Percentiles rank a stretch among this genome's conserved stretches.
Conservation (phyloP, 2,888 invertebrate species). For the Diarsia dahlii region DNA sequence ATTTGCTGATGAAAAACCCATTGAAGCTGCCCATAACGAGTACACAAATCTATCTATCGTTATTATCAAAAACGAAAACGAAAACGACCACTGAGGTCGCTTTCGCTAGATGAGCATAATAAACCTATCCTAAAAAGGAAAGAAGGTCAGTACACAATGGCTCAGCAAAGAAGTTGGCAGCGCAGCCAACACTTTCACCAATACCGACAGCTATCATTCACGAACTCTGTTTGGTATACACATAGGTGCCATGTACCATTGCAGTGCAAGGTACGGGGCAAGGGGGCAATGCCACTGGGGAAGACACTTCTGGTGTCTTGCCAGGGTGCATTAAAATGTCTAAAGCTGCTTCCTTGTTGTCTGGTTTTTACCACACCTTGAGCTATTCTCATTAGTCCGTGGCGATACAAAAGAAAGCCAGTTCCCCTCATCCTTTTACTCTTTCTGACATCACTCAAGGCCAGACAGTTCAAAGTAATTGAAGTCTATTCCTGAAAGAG, state of each 20-base stretch:
- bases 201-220: conserved; percentile 30
- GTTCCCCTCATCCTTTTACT: background rate
- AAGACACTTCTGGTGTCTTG: conserved; percentile 8
- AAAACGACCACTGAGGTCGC: background rate
- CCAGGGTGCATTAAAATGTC: conserved; percentile 5
- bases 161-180: conserved; percentile 43
- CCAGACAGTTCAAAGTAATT: conserved; percentile 19
- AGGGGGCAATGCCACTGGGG: conserved; percentile 6
- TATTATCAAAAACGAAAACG: no score
- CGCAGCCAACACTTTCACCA: conserved; percentile 48
- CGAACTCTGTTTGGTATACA: conserved; percentile 16
- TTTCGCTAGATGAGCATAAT: background rate
- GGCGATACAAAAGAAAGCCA: background rate
- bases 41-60: background rate
- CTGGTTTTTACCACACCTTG: conserved; percentile 4
- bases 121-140: conserved; percentile 26
- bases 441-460: background rate
- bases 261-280: conserved; percentile 20
- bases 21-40: background rate
- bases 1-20: background rate
- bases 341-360: background rate
- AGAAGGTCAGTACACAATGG: conserved; percentile 31
- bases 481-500: conserved; percentile 6
- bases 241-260: conserved; percentile 22
- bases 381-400: conserved; percentile 8